Conservation (phyloP, 35 echinoderm and acorn worm species). For the Ophioderma brevispina region DNA sequence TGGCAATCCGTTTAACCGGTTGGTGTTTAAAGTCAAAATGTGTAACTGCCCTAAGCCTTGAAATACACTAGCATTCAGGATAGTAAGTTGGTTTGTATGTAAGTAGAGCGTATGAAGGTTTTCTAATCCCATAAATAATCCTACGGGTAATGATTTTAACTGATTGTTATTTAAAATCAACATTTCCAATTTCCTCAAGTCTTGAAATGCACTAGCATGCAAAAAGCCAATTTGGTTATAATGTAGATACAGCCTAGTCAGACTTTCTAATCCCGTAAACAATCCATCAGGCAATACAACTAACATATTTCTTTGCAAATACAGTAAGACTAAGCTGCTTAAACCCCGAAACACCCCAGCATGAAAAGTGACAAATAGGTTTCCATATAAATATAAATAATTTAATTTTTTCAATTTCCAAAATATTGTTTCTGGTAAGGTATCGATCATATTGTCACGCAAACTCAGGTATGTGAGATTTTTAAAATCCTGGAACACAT, state of each 20-base stretch:
- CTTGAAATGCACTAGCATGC: neutral
- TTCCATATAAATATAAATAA: too few relatives aligned
- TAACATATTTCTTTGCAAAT: too few relatives aligned
- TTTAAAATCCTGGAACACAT: too few relatives aligned
- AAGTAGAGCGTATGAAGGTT: neutral
- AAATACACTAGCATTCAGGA: neutral
- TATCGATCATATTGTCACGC: too few relatives aligned
- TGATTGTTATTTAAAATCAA: neutral
- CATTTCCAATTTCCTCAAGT: neutral
- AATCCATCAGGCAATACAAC: too few relatives aligned
- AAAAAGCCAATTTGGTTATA: neutral
- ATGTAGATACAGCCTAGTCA: neutral
- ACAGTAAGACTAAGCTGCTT: too few relatives aligned
- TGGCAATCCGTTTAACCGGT: neutral
- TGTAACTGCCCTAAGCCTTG: neutral
- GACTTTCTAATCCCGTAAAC: too few relatives aligned
- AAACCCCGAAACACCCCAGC: too few relatives aligned
- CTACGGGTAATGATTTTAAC: neutral
- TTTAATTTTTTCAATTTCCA: too few relatives aligned
- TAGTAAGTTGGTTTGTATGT: neutral
- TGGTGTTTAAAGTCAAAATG: neutral
- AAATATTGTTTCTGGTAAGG: too few relatives aligned
- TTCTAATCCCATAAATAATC: neutral
- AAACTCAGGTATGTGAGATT: too few relatives aligned
- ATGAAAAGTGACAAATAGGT: too few relatives aligned